Percentiles rank a stretch among this genome's conserved stretches.
Evolutionary conservation across 2,113 vertebrate species (phyloP).

Genomic region (Cettia cetti): DNA sequence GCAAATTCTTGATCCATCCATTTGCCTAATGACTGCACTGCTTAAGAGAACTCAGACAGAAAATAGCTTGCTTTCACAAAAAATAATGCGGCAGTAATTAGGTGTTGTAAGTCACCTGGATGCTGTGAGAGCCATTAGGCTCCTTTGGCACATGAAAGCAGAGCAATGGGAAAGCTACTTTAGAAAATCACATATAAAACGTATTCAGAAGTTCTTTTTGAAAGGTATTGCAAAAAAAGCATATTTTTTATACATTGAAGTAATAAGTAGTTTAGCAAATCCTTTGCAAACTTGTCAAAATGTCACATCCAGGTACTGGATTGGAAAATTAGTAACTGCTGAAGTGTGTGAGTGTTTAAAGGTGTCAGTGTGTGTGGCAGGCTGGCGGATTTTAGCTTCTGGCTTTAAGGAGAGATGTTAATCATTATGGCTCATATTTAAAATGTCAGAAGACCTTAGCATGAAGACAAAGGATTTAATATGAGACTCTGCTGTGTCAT

Average conservation of each 20-base stretch:
- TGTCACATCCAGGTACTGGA: conserved; percentile 70
- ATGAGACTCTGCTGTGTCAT: conserved; percentile 19
- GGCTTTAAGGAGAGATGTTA: conserved; percentile 67
- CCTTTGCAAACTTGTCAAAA: conserved; percentile 72
- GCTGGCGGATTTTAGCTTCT: conserved; percentile 65
- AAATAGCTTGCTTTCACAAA: neutral
- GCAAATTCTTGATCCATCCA: neutral
- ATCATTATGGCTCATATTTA: conserved; percentile 66
- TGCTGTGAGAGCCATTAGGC: neutral
- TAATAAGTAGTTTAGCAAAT: conserved; percentile 68
- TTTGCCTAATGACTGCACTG: neutral
- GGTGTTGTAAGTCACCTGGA: neutral
- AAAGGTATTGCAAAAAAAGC: conserved; percentile 24
- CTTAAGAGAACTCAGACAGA: neutral
- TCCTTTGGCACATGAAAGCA: neutral
- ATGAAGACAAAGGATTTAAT: conserved; percentile 49
- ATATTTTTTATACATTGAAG: conserved; percentile 45
- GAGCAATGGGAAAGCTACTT: conserved; percentile 44
- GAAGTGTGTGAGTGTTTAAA: conserved; percentile 69
- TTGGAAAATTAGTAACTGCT: conserved; percentile 74
- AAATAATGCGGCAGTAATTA: conserved; percentile 8
- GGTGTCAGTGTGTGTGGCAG: conserved; percentile 44
- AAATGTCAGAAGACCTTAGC: conserved; percentile 66
- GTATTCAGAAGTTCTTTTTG: conserved; percentile 39
- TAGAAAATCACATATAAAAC: conserved; percentile 29